Evolutionary conservation across 2,888 invertebrate genomes (phyloP), one percentile per base, ranked within the genome.

Genomic region (Ceramica pisi): DNA sequence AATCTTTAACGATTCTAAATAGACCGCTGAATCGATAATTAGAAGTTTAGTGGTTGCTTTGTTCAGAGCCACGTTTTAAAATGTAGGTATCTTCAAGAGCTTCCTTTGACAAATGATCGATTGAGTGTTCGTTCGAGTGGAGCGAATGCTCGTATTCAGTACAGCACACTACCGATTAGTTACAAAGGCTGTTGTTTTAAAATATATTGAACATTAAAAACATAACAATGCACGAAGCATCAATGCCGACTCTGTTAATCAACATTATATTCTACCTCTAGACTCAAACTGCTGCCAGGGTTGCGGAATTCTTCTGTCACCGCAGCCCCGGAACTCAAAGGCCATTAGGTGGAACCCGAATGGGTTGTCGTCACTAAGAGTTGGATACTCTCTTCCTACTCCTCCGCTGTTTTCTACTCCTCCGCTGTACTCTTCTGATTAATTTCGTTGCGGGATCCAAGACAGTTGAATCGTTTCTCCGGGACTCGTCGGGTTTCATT

Each of bases 1-100:
- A 93, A 80, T 91, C 83, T 83, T 78, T 79, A 83, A 88, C 83
- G 75, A 83, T 89, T 81, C 84, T 85, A 88, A 90, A 88, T 84
- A 71, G 84, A 84, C 83, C 84, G 80, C 81, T 85, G 89, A 90
- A 91, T 92, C 85, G 88, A 89, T 92, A 93, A 70, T 77, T 60
- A 93, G 50, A 46, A 67, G 57, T 46, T 92, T 92, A 91, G 87
- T 73, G 81, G 75, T 75, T 74, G 83, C 89, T 89, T 90, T 91
- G 91, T 90, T 80, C 85, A 48, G 38, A 91, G 92, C 93, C 94
- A 94, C 93, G 94, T 87, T 91, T 83, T 80, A 80, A 81, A 78
- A 80, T 74, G 80, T n/a, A n/a, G n/a, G n/a, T 75, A 78, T 86
- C 86, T 76, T 70, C 74, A 72, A 74, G 83, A 83, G 84, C 86